Percentiles rank a stretch among this genome's conserved stretches.
Conservation (phyloP, 2,888 invertebrate genomes). For the Caenorhabditis imperialis region DNA sequence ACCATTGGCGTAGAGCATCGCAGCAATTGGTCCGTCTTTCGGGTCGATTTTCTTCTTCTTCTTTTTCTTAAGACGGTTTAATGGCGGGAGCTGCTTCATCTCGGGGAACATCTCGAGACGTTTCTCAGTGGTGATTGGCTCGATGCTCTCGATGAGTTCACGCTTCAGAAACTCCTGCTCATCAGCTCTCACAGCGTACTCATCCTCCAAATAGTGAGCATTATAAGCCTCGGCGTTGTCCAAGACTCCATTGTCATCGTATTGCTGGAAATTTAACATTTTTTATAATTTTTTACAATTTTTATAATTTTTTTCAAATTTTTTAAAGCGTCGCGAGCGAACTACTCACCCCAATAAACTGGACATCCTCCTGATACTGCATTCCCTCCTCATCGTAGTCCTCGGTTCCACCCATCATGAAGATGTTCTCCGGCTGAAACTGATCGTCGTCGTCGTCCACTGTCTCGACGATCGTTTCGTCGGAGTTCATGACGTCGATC, state of each 20-base stretch:
- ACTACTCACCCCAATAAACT: too few relatives aligned
- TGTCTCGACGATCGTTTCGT: neutral
- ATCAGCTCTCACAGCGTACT: neutral
- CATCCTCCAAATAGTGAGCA: neutral
- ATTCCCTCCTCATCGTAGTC: neutral
- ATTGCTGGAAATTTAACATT: neutral
- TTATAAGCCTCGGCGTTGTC: slow-evolving; percentile 4
- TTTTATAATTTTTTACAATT: too few relatives aligned
- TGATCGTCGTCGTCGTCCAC: neutral
- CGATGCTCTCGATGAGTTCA: neutral
- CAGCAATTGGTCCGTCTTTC: too few relatives aligned
- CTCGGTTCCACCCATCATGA: neutral
- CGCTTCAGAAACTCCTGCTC: neutral
- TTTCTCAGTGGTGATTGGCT: neutral
- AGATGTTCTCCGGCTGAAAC: neutral
- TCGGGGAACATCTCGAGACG: neutral
- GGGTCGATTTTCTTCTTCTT: too few relatives aligned
- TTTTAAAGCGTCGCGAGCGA: too few relatives aligned
- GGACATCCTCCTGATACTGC: too few relatives aligned
- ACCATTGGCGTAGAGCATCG: too few relatives aligned
- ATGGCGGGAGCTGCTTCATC: neutral
- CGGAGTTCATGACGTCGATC: neutral
- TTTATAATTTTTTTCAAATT: too few relatives aligned
- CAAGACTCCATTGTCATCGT: neutral
- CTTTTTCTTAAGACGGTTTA: neutral